Conservation (phyloP, 1,140 invertebrate species). For the Maconellicoccus hirsutus region DNA sequence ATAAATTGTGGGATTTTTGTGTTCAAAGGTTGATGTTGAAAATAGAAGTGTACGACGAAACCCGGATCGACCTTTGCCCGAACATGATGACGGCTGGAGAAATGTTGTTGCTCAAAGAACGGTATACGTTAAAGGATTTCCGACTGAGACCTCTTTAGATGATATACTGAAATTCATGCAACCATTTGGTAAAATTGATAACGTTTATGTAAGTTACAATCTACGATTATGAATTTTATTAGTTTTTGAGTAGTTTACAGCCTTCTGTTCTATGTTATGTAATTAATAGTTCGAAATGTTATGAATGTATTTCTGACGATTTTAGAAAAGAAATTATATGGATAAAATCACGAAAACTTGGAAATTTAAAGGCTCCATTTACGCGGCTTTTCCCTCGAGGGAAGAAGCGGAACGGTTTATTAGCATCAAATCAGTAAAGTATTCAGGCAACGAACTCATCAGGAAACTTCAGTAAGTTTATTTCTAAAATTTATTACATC, state of each 20-base stretch:
- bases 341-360: constrained; percentile 50
- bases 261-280: too few species aligned
- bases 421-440: constrained; percentile 51
- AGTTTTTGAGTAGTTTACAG: too few species aligned
- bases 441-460: constrained; percentile 54
- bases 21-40: constrained; percentile 44
- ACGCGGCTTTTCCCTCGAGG: constrained; percentile 64
- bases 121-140: constrained; percentile 84
- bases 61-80: constrained; percentile 65
- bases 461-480: constrained; percentile 55
- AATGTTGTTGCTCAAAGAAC: constrained; percentile 63
- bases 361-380: constrained; percentile 80
- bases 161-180: constrained; percentile 62
- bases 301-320: constrained; percentile 17
- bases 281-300: too few species aligned
- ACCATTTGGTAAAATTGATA: constrained; percentile 51
- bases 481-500: constrained; percentile 23
- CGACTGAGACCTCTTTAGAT: constrained; percentile 52
- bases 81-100: constrained; percentile 65
- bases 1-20: background rate
- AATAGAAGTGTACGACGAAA: constrained; percentile 66
- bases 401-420: constrained; percentile 59
- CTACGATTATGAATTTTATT: too few species aligned
- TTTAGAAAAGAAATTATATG: constrained; percentile 53
- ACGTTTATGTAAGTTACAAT: constrained; percentile 51